Base-by-base conservation (phyloP, 2,113 vertebrate species). In the Megaceryle maxima region DNA sequence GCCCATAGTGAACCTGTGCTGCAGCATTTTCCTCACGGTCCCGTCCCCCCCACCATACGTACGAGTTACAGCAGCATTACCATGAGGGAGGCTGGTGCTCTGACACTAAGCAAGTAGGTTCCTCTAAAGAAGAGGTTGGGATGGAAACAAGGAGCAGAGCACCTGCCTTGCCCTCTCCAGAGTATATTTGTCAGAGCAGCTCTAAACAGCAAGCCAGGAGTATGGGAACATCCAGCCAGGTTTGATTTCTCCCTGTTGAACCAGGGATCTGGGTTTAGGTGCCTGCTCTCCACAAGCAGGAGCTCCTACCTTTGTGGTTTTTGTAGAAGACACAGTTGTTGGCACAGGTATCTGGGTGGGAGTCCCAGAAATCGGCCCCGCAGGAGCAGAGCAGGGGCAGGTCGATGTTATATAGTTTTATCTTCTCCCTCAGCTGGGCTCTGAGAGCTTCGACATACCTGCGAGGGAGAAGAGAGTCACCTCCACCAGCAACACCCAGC, bases 281-380 rank as follows among this genome's bases (percentile, higher is more conserved):
- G 8, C 22, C 33, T 66, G 62, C 13, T 18, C 28, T 21, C 14
- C n/a, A 18, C 14, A 81, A 79, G 64, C 22, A 12, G 57, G 8
- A 56, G 41, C 60, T 68, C 96, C 78, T 97, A 99, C 98, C 99
- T 99, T 96, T 98, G 64, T 98, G 98, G 80, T 99, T 99, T 96
- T 98, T 98, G 98, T 99, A 98, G 97, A 99, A 99, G 80, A 98
- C 21, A 5, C 99, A 99, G 97, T 99, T 99, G 97, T 99, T 99
- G 48, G 99, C 99, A 5, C 99, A 99, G 60, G 98, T 99, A 59
- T 99, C 98, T 0, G 99, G 99, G 88, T 99, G 99, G 22, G 98
- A 98, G 82, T 99, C 99, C 99, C 99, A 99, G 97, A 99, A 99
- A 53, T 98, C 97, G 2, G 98, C 95, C 1, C 98, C 99, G 31